Evolutionary conservation across 1,140 invertebrate species (phyloP).

Genomic region (Trichogramma pretiosum): DNA sequence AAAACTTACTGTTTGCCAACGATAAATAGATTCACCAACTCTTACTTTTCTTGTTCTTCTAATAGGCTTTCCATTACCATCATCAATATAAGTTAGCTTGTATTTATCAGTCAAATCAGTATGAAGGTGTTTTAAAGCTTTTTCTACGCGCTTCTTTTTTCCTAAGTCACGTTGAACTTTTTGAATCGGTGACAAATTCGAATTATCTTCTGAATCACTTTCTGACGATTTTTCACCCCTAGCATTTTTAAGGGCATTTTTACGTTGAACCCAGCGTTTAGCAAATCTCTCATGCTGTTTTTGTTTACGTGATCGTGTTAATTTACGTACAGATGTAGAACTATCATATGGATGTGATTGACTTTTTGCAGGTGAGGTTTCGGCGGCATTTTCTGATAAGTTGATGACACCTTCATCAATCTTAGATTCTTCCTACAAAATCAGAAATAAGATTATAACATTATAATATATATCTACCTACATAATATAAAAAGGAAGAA

Average conservation of each 20-base stretch:
- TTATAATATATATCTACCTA: background rate
- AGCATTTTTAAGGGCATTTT: constrained; percentile 36
- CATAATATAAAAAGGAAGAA: background rate
- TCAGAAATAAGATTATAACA: too few species aligned
- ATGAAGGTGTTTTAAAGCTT: constrained; percentile 29
- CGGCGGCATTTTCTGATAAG: background rate
- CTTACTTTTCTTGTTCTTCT: too few species aligned
- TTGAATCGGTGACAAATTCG: constrained; percentile 38
- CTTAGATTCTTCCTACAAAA: too few species aligned
- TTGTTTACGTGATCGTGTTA: constrained; percentile 1
- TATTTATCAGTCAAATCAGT: constrained; percentile 26
- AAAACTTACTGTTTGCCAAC: too few species aligned
- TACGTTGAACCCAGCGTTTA: constrained; percentile 40
- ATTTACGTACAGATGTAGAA: background rate
- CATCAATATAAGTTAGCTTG: background rate
- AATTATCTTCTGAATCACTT: constrained; percentile 35
- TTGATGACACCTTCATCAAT: too few species aligned
- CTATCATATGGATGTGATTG: background rate
- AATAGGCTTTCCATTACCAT: too few species aligned
- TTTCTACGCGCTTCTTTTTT: constrained; percentile 25
- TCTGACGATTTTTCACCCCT: constrained; percentile 35
- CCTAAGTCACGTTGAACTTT: constrained; percentile 32
- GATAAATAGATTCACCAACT: too few species aligned
- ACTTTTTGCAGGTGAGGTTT: background rate
- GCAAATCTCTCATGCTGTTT: constrained; percentile 31